A percentile compares a stretch with the other conserved stretches of the same genome.
phyloP scores from a whole-genome alignment of 2,797 vertebrate genomes.

The Miichthys miiuy region DNA sequence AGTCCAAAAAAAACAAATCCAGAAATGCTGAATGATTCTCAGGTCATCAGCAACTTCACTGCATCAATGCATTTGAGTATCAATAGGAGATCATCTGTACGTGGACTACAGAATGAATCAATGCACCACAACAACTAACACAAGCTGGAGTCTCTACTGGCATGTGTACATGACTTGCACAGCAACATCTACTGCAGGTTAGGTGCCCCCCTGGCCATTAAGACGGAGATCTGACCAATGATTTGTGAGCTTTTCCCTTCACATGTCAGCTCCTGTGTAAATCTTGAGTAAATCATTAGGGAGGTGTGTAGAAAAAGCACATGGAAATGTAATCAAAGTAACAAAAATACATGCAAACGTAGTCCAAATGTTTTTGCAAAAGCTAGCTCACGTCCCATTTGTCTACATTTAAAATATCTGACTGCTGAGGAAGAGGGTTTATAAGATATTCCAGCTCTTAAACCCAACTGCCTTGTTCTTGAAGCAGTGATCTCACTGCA shows the following conservation, averaged over 20 bases:
- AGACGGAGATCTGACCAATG: slow-evolving; percentile 41
- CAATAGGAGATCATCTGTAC: neutral
- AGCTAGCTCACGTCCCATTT: slow-evolving; percentile 21
- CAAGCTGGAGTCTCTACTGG: slow-evolving; percentile 23
- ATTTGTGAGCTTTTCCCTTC: slow-evolving; percentile 50
- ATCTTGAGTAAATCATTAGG: slow-evolving; percentile 15
- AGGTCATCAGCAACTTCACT: slow-evolving; percentile 8
- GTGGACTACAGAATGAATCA: slow-evolving; percentile 28
- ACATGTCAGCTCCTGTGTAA: slow-evolving; percentile 30
- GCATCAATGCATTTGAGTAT: neutral
- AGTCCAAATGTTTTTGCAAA: slow-evolving; percentile 23
- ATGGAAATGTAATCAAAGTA: neutral
- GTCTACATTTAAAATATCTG: slow-evolving; percentile 29
- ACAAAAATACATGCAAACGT: slow-evolving; percentile 10
- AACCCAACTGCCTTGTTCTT: slow-evolving; percentile 68
- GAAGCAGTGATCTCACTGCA: slow-evolving; percentile 82
- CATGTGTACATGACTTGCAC: slow-evolving; percentile 49
- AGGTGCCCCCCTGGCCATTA: slow-evolving; percentile 35
- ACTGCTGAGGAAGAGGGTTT: slow-evolving; percentile 37
- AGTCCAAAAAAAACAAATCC: neutral
- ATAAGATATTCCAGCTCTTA: slow-evolving; percentile 52
- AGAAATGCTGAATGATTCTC: slow-evolving; percentile 2
- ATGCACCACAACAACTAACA: slow-evolving; percentile 28
- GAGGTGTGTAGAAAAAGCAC: neutral
- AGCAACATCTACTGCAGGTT: slow-evolving; percentile 38